Base-by-base conservation (phyloP, 2,113 vertebrate species). In the Potamarius usumacintae region DNA sequence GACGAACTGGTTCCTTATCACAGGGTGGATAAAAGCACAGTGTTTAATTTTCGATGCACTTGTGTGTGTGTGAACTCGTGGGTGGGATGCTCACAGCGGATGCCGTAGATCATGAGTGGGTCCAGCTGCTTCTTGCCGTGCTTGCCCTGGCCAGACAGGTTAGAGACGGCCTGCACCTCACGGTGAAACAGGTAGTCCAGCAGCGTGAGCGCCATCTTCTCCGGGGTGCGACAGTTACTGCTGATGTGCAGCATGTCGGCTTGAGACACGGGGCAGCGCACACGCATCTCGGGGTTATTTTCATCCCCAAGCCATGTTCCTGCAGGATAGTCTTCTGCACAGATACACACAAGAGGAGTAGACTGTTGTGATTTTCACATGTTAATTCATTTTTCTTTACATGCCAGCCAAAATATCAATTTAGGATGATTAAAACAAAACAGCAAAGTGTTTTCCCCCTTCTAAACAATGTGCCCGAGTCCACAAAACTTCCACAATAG, bases 41-140 rank as follows among this genome's bases (percentile, higher is more conserved):
- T 27, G 72, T 84, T 9, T 50, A 15, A 1, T 69, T 58, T 18
- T 30, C 10, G 27, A 3, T 5, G 15, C 15, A 53, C 34, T n/a
- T 27, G 25, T 9, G 53, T 7, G 78, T 22, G 79, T 12, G 9
- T 12, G 57, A 42, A 20, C 12, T 60, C 22, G 34, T 50, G 2
- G 25, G 74, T 9, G 1, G 42, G 74, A 50, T 58, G 96, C 97
- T 98, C 92, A 99, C 98, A 99, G 79, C 98, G 96, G 90, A 99
- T 98, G 50, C 98, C 98, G 0, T 99, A 99, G 93, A 99, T 99
- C 96, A 99, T 99, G 89, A 99, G 97, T 0, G 98, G 98, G 88
- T 99, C 98, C 2, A 99, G 96, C 91, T 99, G 98, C 90, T 99
- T 99, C 94, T 99, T 99, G 90, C 98, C 97, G 0, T 99, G 98